Percentiles rank a stretch among this genome's conserved stretches.
These are phyloP conservation scores for Palloptera scutellata DNA, from an alignment of 2,888 invertebrate species.

Conservation along the genomic window DNA sequence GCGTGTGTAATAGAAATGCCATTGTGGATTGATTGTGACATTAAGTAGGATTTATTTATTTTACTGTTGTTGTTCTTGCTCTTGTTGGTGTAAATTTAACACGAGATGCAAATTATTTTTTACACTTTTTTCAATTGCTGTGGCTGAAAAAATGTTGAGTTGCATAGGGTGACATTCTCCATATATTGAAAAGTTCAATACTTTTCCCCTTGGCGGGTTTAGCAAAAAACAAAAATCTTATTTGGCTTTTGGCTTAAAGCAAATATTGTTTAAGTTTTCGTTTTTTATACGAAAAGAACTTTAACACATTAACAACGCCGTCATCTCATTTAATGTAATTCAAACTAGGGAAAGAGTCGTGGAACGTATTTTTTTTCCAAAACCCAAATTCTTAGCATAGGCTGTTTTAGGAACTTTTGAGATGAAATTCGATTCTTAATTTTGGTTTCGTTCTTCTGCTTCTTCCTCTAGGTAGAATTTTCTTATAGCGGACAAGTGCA, in stretches of 20 bases:
- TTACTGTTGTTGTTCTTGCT: slow-evolving; percentile 40
- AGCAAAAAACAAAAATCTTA: slow-evolving; percentile 40
- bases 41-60: slow-evolving; percentile 63
- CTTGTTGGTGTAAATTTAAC: slow-evolving; percentile 39
- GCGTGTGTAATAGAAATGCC: slow-evolving; percentile 40
- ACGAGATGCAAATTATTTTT: slow-evolving; percentile 54
- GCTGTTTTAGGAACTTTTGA: too few relatives aligned
- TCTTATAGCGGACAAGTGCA: too few relatives aligned
- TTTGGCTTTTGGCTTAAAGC: slow-evolving; percentile 45
- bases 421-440: too few relatives aligned
- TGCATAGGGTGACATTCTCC: slow-evolving; percentile 10
- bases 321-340: too few relatives aligned
- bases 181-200: too few relatives aligned
- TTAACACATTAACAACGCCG: too few relatives aligned
- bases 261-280: slow-evolving; percentile 19
- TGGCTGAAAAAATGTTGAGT: slow-evolving; percentile 32
- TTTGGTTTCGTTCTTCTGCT: too few relatives aligned
- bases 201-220: too few relatives aligned
- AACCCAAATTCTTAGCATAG: too few relatives aligned
- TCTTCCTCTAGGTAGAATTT: too few relatives aligned
- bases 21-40: slow-evolving; percentile 60
- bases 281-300: neutral
- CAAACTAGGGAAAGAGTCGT: too few relatives aligned
- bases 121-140: slow-evolving; percentile 40
- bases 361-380: too few relatives aligned